These are phyloP conservation scores for Poeciliopsis turrubarensis DNA, from an alignment of 2,113 vertebrate species.

Conservation along the genomic window DNA sequence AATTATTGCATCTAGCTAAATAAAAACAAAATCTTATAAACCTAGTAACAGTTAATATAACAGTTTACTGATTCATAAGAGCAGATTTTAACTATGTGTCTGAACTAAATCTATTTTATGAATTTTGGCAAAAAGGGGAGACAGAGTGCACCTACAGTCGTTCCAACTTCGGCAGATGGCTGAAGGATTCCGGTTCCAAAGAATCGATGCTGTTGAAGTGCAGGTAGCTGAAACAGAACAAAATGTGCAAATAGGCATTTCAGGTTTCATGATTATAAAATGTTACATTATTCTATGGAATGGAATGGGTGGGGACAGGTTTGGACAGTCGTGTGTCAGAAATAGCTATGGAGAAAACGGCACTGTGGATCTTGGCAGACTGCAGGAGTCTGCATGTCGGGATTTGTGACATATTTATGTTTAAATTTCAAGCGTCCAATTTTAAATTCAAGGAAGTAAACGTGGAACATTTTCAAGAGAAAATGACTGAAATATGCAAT, in stretches of 20 bases:
- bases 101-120: neutral
- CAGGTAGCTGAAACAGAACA: conserved; percentile 86
- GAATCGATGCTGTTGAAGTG: conserved; percentile 99
- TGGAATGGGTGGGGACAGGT: neutral
- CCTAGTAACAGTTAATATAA: neutral
- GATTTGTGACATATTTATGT: neutral
- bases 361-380: conserved; percentile 2
- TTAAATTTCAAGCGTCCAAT: neutral
- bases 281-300: neutral
- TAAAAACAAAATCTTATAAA: neutral
- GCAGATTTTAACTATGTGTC: neutral
- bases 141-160: conserved; percentile 88
- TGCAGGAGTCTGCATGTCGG: neutral
- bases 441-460: neutral
- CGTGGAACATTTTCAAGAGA: neutral
- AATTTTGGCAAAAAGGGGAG: neutral
- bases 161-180: conserved; percentile 94
- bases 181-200: conserved; percentile 93
- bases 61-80: neutral
- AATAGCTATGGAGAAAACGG: neutral
- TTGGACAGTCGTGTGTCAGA: neutral
- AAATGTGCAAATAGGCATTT: conserved; percentile 34
- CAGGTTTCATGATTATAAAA: conserved; percentile 24
- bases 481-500: neutral
- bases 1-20: neutral